Evolutionary conservation across 23 tunicate species (phyloP).

Genomic region (Ascidia mentula): DNA sequence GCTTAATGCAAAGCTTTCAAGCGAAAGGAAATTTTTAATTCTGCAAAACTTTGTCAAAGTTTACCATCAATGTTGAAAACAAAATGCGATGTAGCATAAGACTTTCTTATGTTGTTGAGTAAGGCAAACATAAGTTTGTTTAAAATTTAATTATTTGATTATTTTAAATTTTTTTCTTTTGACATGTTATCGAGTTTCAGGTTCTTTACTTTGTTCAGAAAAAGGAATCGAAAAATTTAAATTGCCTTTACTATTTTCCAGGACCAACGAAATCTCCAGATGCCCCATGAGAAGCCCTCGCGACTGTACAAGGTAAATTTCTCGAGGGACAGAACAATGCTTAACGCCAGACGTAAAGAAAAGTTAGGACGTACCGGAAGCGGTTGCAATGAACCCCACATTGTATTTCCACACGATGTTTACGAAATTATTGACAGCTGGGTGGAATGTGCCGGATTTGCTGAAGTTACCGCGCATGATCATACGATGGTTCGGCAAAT

Average conservation of each 20-base stretch:
- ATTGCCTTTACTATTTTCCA: neutral
- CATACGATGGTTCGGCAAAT: constrained; percentile 39
- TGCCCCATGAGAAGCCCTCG: constrained; percentile 39
- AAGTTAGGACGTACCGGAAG: neutral
- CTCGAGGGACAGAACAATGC: constrained; percentile 11
- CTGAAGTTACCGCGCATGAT: constrained; percentile 64
- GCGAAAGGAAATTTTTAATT: too few relatives aligned
- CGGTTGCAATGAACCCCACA: neutral
- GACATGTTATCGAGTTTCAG: too few relatives aligned
- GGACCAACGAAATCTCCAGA: constrained; percentile 28
- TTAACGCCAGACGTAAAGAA: neutral
- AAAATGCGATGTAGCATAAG: too few relatives aligned
- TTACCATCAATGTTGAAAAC: too few relatives aligned
- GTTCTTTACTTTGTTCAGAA: too few relatives aligned
- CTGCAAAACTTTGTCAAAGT: too few relatives aligned
- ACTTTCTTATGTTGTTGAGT: too few relatives aligned
- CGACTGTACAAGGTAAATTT: constrained; percentile 43
- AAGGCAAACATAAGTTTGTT: too few relatives aligned
- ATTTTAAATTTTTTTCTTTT: too few relatives aligned
- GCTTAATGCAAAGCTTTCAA: too few relatives aligned
- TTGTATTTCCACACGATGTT: constrained; percentile 55
- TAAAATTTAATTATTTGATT: too few relatives aligned
- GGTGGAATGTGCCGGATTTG: constrained; percentile 83
- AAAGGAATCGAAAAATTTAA: too few relatives aligned
- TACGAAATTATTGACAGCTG: constrained; percentile 57